phyloP scores from a whole-genome alignment of 2,888 invertebrate species.

The Dasysyrphus tricinctus region DNA sequence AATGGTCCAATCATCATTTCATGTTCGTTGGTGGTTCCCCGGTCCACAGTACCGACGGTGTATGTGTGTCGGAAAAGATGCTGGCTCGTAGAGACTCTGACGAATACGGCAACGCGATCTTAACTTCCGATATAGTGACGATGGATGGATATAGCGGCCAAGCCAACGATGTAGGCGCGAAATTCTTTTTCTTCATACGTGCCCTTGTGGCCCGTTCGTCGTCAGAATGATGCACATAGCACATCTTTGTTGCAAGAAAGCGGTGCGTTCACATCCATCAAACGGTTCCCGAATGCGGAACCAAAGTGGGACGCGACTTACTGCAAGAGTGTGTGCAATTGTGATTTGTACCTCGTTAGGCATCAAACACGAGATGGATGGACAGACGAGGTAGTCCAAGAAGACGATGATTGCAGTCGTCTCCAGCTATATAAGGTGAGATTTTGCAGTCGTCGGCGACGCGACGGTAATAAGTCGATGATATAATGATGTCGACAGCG shows the following conservation, averaged over 20 bases:
- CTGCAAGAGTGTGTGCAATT: constrained; percentile 55
- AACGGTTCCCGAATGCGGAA: constrained; percentile 67
- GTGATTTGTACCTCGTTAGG: constrained; percentile 74
- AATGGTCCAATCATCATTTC: constrained; percentile 75
- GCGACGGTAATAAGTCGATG: constrained; percentile 71
- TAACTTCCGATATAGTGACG: constrained; percentile 73
- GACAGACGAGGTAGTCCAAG: constrained; percentile 43
- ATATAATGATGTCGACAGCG: constrained; percentile 69
- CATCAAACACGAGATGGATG: constrained; percentile 41
- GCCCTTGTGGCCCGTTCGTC: constrained; percentile 24
- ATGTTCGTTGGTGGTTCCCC: constrained; percentile 65
- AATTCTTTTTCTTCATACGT: constrained; percentile 59
- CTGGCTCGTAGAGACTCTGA: background rate
- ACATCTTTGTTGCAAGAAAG: constrained; percentile 47
- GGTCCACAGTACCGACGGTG: background rate
- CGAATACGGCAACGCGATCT: constrained; percentile 59
- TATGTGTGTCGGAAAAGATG: constrained; percentile 20
- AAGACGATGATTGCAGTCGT: constrained; percentile 61
- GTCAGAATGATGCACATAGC: constrained; percentile 26
- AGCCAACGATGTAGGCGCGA: constrained; percentile 60
- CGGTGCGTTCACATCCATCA: constrained; percentile 72
- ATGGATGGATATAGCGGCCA: constrained; percentile 62
- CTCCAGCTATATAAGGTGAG: background rate
- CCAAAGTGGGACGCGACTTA: constrained; percentile 63
- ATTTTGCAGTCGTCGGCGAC: constrained; percentile 23